Percentiles rank a stretch among this genome's conserved stretches.
These are phyloP conservation scores for Drosophila murphyi DNA, from an alignment of 1,140 invertebrate species.

Conservation along the genomic window DNA sequence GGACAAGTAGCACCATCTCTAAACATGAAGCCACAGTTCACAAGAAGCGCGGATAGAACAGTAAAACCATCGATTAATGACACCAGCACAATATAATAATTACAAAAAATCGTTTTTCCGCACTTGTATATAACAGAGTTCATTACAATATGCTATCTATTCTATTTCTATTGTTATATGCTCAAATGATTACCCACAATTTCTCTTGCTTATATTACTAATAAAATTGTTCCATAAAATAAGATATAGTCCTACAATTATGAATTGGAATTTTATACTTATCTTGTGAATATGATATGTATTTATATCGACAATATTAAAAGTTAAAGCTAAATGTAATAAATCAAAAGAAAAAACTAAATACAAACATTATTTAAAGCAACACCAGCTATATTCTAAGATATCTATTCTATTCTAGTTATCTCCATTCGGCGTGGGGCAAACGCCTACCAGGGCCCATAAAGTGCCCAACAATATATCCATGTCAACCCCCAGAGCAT, in stretches of 20 bases:
- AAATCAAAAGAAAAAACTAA: constrained; percentile 4
- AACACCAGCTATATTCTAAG: constrained; percentile 9
- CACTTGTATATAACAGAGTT: too few relatives aligned
- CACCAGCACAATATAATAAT: neutral
- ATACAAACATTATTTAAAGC: neutral
- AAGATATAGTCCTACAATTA: too few relatives aligned
- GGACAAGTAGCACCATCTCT: constrained; percentile 10
- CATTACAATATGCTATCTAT: too few relatives aligned
- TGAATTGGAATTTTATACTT: too few relatives aligned
- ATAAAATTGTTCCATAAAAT: too few relatives aligned
- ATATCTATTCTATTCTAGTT: neutral
- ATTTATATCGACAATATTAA: too few relatives aligned
- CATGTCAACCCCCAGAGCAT: constrained; percentile 29
- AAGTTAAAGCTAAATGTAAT: neutral
- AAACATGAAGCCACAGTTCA: constrained; percentile 17
- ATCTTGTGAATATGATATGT: too few relatives aligned
- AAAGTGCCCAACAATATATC: constrained; percentile 48
- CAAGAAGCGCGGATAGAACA: constrained; percentile 16
- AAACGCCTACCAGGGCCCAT: constrained; percentile 52
- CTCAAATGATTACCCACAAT: too few relatives aligned
- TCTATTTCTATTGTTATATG: too few relatives aligned
- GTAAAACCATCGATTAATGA: constrained; percentile 15
- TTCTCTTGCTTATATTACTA: too few relatives aligned
- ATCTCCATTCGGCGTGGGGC: constrained; percentile 33
- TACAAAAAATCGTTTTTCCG: neutral